Percentiles rank a stretch among this genome's conserved stretches.
phyloP scores from a whole-genome alignment of 2,113 vertebrate genomes.

The Mesembrinibis cayennensis region DNA sequence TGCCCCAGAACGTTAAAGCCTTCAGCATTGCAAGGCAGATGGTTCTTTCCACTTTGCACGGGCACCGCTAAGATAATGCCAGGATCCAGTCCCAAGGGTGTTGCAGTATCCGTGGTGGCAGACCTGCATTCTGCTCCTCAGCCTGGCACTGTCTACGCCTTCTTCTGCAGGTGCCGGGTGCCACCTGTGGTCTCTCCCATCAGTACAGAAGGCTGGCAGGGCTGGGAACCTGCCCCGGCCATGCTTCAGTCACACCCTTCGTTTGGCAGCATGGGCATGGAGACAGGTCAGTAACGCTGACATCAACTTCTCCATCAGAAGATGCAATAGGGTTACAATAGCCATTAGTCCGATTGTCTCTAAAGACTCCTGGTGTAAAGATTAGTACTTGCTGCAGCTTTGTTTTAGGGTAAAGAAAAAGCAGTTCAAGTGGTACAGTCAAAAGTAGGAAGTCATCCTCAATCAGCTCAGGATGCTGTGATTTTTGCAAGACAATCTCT shows the following conservation, averaged over 20 bases:
- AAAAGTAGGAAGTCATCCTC: neutral
- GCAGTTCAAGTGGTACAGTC: neutral
- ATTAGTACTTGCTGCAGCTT: neutral
- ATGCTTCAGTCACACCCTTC: neutral
- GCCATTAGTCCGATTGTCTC: too few relatives aligned
- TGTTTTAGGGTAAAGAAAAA: neutral
- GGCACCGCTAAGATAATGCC: neutral
- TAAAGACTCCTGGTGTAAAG: neutral
- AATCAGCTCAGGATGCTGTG: neutral
- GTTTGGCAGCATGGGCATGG: neutral
- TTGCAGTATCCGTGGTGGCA: neutral
- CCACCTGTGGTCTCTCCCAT: neutral
- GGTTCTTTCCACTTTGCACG: rapidly evolving
- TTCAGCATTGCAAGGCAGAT: neutral
- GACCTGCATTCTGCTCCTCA: neutral
- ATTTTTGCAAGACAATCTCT: neutral
- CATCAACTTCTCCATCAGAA: neutral
- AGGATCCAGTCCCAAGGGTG: too few relatives aligned
- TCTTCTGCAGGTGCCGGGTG: neutral
- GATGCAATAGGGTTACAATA: neutral
- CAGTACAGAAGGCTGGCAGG: neutral
- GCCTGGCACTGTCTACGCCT: neutral
- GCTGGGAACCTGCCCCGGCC: rapidly evolving
- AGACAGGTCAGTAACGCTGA: too few relatives aligned
- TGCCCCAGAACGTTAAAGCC: neutral